A percentile compares a stretch with the other conserved stretches of the same genome.
These are phyloP conservation scores for Belonocnema kinseyi DNA, from an alignment of 1,140 invertebrate genomes.

Conservation along the genomic window DNA sequence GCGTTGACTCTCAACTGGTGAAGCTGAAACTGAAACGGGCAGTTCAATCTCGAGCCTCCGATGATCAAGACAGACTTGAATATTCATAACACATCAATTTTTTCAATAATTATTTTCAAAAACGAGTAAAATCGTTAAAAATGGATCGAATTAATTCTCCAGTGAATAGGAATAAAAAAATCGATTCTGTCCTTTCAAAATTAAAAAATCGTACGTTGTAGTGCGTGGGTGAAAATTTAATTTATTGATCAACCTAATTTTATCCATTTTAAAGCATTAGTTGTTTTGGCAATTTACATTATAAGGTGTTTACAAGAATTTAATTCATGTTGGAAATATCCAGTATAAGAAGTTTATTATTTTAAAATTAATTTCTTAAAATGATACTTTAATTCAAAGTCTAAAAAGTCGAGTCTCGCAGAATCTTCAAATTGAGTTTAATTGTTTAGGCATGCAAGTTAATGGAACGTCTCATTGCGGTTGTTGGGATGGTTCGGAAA, in stretches of 20 bases:
- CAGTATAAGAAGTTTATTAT: no score
- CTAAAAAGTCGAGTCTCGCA: neutral
- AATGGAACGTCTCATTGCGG: constrained; percentile 74
- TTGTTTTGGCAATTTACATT: no score
- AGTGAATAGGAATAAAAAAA: neutral
- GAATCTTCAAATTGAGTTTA: constrained; percentile 23
- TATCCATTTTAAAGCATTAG: no score
- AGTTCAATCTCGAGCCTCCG: constrained; percentile 4
- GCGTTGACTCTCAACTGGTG: constrained; percentile 13
- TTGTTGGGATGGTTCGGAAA: constrained; percentile 75
- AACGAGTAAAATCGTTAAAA: neutral
- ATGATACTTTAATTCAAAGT: neutral
- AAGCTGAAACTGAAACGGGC: neutral
- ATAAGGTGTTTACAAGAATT: no score
- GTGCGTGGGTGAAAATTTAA: neutral
- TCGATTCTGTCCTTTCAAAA: neutral
- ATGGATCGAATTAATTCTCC: neutral
- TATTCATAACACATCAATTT: no score
- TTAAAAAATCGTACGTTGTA: neutral
- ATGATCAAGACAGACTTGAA: neutral
- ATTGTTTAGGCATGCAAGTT: constrained; percentile 70
- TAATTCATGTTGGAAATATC: no score
- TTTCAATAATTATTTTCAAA: no score
- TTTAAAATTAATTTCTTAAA: no score
- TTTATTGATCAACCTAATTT: neutral